Conservation (phyloP, 1,140 invertebrate species). For the Heliconius hermathena region DNA sequence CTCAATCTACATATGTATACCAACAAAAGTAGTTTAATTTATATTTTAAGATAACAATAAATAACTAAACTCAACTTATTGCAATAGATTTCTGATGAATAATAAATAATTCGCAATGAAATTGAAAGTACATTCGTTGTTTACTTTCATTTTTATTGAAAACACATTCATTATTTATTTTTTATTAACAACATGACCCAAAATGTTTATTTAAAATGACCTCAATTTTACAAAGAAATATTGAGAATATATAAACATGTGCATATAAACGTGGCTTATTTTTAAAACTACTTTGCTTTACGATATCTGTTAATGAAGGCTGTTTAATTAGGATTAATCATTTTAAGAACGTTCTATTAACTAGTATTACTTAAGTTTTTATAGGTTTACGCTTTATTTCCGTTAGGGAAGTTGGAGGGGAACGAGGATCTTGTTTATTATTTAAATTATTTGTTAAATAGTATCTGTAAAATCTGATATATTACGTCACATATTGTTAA, state of each 20-base stretch:
- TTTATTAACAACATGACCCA: constrained; percentile 5
- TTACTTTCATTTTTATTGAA: background rate
- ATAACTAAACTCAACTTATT: background rate
- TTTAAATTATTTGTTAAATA: background rate
- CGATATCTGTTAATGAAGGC: background rate
- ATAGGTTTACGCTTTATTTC: no score
- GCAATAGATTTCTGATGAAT: background rate
- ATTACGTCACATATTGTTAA: no score
- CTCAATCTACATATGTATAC: no score
- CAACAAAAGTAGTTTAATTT: no score
- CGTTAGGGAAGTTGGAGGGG: no score
- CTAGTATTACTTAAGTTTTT: no score
- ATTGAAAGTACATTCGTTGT: background rate
- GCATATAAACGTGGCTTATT: background rate
- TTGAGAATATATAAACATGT: background rate
- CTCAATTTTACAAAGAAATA: constrained; percentile 9
- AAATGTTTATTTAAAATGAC: constrained; percentile 11
- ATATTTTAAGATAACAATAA: no score
- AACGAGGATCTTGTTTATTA: no score
- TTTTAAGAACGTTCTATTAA: no score
- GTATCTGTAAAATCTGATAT: background rate
- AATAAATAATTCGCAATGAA: background rate
- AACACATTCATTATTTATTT: constrained; percentile 8
- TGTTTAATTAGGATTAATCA: background rate
- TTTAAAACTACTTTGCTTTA: background rate